phyloP scores from a whole-genome alignment of 2,888 invertebrate species.

The Euproctis similis region DNA sequence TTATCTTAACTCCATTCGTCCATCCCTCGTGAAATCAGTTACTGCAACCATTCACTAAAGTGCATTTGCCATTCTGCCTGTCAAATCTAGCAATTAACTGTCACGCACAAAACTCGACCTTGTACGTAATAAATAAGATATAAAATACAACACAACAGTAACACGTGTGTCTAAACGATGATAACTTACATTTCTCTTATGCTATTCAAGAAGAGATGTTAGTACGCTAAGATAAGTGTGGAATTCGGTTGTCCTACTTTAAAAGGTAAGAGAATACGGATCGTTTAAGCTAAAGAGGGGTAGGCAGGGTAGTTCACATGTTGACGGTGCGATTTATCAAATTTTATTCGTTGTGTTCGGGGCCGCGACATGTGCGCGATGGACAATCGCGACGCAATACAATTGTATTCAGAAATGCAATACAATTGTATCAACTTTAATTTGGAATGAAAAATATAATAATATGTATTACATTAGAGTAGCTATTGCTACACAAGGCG shows the following conservation, averaged over 20 bases:
- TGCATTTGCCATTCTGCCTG: constrained; percentile 62
- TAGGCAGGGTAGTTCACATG: constrained; percentile 75
- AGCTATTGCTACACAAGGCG: too few species aligned
- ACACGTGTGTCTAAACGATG: constrained; percentile 43
- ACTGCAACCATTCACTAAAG: constrained; percentile 65
- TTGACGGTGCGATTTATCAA: constrained; percentile 73
- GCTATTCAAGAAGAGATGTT: constrained; percentile 21
- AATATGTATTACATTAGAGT: too few species aligned
- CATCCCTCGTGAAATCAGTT: constrained; percentile 57
- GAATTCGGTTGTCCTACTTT: constrained; percentile 15
- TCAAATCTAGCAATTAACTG: constrained; percentile 57
- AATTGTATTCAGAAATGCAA: too few species aligned
- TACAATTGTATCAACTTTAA: too few species aligned
- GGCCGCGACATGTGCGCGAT: constrained; percentile 67
- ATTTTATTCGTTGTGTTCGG: constrained; percentile 60
- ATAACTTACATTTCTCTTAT: constrained; percentile 40
- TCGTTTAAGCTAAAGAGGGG: constrained; percentile 70
- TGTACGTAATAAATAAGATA: constrained; percentile 16
- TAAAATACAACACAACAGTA: constrained; percentile 21
- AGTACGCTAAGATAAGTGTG: constrained; percentile 14
- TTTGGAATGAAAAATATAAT: too few species aligned
- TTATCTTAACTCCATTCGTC: constrained; percentile 56
- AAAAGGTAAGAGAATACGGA: constrained; percentile 35
- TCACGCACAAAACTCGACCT: constrained; percentile 22
- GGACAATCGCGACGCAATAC: constrained; percentile 61